Conservation (phyloP, 2,113 vertebrate genomes). For the Ceyx margarethae region DNA sequence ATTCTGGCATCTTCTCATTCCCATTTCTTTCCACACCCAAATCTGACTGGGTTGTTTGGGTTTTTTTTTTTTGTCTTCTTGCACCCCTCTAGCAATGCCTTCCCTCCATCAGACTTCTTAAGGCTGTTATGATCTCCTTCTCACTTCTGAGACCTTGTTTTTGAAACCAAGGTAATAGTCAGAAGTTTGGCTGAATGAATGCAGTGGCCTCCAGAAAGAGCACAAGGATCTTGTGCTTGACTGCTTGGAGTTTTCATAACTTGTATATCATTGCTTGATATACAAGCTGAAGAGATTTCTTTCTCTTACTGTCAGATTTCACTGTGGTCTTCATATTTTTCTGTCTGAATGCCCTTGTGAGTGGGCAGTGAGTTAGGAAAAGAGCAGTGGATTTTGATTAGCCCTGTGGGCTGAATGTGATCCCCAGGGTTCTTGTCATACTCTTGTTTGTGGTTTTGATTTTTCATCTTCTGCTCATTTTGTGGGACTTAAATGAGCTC, state of each 20-base stretch:
- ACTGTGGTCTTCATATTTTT: not conserved
- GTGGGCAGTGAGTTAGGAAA: slow-evolving; percentile 22
- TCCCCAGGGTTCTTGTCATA: slow-evolving; percentile 13
- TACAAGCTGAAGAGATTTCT: not conserved
- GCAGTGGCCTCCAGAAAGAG: not conserved
- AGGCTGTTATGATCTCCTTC: not conserved
- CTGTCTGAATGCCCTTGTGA: not conserved
- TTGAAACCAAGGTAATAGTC: not conserved
- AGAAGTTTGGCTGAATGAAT: not conserved
- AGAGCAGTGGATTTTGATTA: slow-evolving; percentile 25
- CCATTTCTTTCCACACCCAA: not conserved
- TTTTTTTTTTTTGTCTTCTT: not conserved
- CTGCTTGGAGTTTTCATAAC: not conserved
- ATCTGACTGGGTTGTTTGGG: not conserved
- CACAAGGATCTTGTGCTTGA: not conserved
- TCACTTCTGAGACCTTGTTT: not conserved
- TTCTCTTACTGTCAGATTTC: not conserved
- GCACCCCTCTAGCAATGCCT: not conserved
- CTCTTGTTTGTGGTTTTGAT: slow-evolving; percentile 32
- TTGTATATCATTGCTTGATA: not conserved
- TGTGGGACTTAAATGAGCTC: slow-evolving; percentile 14
- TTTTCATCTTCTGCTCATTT: slow-evolving; percentile 30
- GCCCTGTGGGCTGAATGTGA: not conserved
- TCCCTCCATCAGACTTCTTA: not conserved
- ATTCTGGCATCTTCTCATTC: not conserved